These are phyloP conservation scores for Brevimyrus niger DNA, from an alignment of 2,113 vertebrate species.

Conservation along the genomic window DNA sequence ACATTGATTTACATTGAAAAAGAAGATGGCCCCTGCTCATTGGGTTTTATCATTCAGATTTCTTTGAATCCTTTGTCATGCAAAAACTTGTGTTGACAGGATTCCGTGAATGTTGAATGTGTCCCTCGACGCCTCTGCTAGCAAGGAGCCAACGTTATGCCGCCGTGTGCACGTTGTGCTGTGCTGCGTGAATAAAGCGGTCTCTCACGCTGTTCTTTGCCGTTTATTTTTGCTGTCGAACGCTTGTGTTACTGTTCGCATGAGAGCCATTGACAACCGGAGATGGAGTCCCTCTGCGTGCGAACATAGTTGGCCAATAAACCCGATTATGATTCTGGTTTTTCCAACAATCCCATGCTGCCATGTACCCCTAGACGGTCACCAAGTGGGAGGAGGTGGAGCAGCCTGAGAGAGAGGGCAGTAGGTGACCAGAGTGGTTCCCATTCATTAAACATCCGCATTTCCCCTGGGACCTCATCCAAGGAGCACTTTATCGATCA, in stretches of 20 bases:
- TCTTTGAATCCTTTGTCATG: not conserved
- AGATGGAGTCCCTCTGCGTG: not conserved
- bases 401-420: not conserved
- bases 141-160: not conserved
- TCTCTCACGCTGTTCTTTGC: not conserved
- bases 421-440: not conserved
- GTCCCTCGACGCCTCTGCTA: not conserved
- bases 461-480: not conserved
- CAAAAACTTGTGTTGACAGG: constrained; percentile 1
- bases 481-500: not conserved
- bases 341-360: not conserved
- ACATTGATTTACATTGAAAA: not conserved
- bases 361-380: not conserved
- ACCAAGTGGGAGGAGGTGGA: not conserved
- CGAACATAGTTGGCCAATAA: not conserved
- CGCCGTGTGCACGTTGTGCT: not conserved
- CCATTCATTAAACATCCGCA: not conserved
- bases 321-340: not conserved
- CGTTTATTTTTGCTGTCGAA: not conserved
- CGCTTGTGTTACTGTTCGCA: not conserved
- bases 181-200: not conserved
- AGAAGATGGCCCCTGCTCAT: not conserved
- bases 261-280: not conserved
- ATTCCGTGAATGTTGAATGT: not conserved
- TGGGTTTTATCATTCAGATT: not conserved